These are phyloP conservation scores for Lycocerus yunnanus DNA, from an alignment of 2,888 invertebrate species.

Conservation along the genomic window DNA sequence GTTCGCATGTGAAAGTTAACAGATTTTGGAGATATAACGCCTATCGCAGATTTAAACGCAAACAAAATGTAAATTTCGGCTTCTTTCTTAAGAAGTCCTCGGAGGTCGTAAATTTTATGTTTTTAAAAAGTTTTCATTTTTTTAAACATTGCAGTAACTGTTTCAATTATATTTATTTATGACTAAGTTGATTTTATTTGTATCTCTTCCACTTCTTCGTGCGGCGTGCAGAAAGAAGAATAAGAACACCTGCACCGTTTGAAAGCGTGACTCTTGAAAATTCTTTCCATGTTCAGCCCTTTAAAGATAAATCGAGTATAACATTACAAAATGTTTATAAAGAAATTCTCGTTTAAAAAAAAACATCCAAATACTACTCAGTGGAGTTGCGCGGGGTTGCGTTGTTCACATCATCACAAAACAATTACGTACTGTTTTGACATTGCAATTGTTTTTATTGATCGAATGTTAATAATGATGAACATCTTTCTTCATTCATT, in stretches of 20 bases:
- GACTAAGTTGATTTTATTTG: conserved; percentile 34
- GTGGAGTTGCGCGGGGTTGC: not conserved
- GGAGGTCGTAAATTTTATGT: conserved; percentile 2
- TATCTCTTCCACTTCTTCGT: conserved; percentile 31
- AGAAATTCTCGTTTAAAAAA: not conserved
- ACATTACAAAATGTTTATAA: not conserved
- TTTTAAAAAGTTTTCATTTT: not conserved
- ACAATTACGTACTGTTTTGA: not conserved
- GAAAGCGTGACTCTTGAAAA: conserved; percentile 40
- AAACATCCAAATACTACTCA: too few relatives aligned
- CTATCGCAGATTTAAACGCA: not conserved
- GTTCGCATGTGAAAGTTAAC: not conserved
- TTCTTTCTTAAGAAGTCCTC: not conserved
- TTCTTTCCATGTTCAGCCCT: conserved; percentile 31
- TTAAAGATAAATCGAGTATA: conserved; percentile 17
- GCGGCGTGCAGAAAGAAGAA: conserved; percentile 31
- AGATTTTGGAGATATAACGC: conserved; percentile 1
- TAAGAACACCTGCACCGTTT: conserved; percentile 37
- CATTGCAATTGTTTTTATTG: not conserved
- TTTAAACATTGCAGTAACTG: conserved; percentile 23
- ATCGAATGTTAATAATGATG: not conserved
- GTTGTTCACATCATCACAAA: not conserved
- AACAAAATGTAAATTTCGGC: conserved; percentile 13
- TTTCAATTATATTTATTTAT: conserved; percentile 39
- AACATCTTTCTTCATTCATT: conserved; percentile 9